A percentile compares a stretch with the other conserved stretches of the same genome.
These are phyloP conservation scores for Rhineura floridana DNA, from an alignment of 2,113 vertebrate genomes.

Conservation along the genomic window DNA sequence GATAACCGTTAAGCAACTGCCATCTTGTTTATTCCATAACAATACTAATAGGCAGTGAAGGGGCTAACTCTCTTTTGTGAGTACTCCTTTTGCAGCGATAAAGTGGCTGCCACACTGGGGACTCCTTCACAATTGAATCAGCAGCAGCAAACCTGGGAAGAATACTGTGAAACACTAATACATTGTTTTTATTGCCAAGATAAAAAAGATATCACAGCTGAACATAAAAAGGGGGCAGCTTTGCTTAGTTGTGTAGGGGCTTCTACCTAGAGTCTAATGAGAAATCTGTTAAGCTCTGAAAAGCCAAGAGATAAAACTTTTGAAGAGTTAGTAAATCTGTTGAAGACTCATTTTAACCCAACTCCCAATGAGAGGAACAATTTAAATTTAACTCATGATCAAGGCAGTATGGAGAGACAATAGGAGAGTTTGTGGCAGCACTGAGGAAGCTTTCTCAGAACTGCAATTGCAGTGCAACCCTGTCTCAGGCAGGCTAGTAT, in stretches of 20 bases:
- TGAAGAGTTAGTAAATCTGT: neutral
- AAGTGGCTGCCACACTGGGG: too few relatives aligned
- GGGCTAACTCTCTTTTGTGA: too few relatives aligned
- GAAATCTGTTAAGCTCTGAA: neutral
- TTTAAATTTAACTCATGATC: conserved; percentile 18
- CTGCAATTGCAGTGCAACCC: neutral
- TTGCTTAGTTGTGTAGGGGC: too few relatives aligned
- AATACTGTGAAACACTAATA: too few relatives aligned
- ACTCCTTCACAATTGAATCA: too few relatives aligned
- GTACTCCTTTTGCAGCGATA: too few relatives aligned
- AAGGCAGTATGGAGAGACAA: neutral
- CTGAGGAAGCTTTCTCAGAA: too few relatives aligned
- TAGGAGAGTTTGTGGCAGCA: neutral
- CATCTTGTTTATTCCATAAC: conserved; percentile 62
- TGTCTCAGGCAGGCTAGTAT: neutral
- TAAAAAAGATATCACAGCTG: too few relatives aligned
- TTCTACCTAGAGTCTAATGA: too few relatives aligned
- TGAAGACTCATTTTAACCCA: conserved; percentile 2
- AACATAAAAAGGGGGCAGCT: too few relatives aligned
- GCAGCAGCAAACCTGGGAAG: too few relatives aligned
- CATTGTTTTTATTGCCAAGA: too few relatives aligned
- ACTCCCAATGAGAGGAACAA: neutral
- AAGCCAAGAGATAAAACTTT: neutral
- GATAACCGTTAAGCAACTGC: conserved; percentile 51
- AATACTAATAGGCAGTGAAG: conserved; percentile 65